phyloP scores from a whole-genome alignment of 2,113 vertebrate genomes.

The Tachycineta bicolor region DNA sequence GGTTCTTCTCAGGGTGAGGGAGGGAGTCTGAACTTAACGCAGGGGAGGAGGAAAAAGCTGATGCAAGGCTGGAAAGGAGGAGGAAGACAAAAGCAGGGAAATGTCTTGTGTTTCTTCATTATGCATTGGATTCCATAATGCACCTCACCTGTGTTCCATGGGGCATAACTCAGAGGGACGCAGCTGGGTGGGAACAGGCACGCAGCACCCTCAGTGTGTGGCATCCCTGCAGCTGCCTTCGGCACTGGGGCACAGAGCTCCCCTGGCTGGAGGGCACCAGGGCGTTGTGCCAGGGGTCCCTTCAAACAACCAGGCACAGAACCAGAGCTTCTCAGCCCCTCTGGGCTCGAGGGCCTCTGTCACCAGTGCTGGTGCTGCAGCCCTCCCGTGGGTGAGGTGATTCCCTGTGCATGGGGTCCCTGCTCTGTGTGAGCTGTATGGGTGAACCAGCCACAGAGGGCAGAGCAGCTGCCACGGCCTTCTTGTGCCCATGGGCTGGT shows the following conservation, averaged over 20 bases:
- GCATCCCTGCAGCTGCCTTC: background rate
- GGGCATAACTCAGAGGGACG: fast-evolving
- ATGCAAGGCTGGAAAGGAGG: background rate
- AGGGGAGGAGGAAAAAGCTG: background rate
- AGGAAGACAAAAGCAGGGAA: background rate
- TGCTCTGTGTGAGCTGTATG: background rate
- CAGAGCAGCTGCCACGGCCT: background rate
- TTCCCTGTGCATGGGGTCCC: fast-evolving
- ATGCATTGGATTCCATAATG: background rate
- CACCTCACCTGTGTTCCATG: background rate
- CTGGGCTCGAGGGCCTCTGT: background rate
- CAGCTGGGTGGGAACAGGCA: background rate
- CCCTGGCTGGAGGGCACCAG: background rate
- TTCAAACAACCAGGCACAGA: background rate
- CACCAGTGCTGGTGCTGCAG: background rate
- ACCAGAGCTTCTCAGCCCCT: background rate
- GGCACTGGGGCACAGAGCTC: background rate
- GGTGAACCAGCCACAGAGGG: background rate
- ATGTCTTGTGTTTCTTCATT: background rate
- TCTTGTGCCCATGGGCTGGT: background rate
- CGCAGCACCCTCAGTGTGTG: fast-evolving
- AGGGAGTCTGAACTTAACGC: background rate
- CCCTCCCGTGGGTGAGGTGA: background rate
- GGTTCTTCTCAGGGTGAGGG: background rate
- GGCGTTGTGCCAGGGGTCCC: background rate